These are phyloP conservation scores for Pararge aegeria DNA, from an alignment of 1,140 invertebrate genomes.

Conservation along the genomic window DNA sequence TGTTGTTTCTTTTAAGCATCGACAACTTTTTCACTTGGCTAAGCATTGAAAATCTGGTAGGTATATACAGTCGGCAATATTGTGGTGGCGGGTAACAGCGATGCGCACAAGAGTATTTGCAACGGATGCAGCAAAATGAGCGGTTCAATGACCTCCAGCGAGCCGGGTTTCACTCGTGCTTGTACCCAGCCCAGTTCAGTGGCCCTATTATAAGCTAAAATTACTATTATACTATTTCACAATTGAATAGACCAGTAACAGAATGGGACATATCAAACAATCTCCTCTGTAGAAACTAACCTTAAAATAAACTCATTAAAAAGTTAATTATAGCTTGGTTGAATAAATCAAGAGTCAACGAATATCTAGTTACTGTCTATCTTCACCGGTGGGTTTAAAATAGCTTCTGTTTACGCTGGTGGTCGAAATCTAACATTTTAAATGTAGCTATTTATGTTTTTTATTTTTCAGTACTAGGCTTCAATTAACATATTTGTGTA, in stretches of 20 bases:
- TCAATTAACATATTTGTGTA: too few species aligned
- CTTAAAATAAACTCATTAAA: background rate
- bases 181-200: constrained; percentile 69
- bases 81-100: constrained; percentile 63
- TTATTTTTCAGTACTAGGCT: too few species aligned
- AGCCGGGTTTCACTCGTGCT: constrained; percentile 72
- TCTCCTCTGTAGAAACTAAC: background rate
- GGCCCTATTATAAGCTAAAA: constrained; percentile 63
- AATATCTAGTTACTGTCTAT: too few species aligned
- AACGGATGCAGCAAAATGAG: constrained; percentile 78
- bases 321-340: background rate
- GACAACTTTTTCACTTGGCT: constrained; percentile 56
- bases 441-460: too few species aligned
- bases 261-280: background rate
- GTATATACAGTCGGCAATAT: constrained; percentile 60
- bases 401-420: too few species aligned
- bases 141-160: constrained; percentile 70
- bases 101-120: constrained; percentile 73
- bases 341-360: too few species aligned
- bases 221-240: constrained; percentile 25
- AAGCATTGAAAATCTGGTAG: constrained; percentile 54
- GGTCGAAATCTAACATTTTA: too few species aligned
- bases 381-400: too few species aligned
- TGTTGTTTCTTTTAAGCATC: constrained; percentile 52
- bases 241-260: constrained; percentile 8